phyloP scores from a whole-genome alignment of 2,797 vertebrate species.

The Alauda arvensis region DNA sequence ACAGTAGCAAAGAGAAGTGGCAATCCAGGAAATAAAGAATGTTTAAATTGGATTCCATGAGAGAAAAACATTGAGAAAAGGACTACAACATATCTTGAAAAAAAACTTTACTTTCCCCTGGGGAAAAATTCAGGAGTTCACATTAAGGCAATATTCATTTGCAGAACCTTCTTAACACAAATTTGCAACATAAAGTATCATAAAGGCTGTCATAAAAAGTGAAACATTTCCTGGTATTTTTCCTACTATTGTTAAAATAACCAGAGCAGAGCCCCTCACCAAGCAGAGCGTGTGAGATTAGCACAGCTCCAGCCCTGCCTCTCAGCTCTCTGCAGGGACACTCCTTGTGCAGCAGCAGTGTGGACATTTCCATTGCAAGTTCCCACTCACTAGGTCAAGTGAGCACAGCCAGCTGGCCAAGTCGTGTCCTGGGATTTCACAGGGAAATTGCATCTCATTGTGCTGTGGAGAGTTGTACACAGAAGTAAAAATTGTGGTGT shows the following conservation, averaged over 20 bases:
- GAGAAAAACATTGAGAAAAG: neutral
- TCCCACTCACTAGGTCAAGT: neutral
- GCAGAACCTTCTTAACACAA: neutral
- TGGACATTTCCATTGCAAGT: neutral
- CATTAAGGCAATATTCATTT: neutral
- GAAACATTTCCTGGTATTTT: neutral
- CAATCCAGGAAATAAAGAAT: neutral
- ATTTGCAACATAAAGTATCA: neutral
- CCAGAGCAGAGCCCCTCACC: neutral
- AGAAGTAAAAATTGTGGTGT: rapidly evolving
- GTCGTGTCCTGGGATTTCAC: neutral
- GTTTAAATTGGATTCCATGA: neutral
- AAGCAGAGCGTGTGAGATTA: neutral
- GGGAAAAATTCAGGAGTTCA: neutral
- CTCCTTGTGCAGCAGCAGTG: neutral
- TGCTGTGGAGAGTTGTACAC: rapidly evolving
- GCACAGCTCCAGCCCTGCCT: neutral
- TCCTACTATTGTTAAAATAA: neutral
- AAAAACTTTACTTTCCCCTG: neutral
- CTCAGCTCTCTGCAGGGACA: neutral
- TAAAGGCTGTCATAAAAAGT: neutral
- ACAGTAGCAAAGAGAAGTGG: neutral
- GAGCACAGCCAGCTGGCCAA: neutral
- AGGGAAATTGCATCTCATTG: neutral
- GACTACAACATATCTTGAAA: neutral